Conservation (phyloP, 2,797 vertebrate species). For the Odontamblyopus rebecca region DNA sequence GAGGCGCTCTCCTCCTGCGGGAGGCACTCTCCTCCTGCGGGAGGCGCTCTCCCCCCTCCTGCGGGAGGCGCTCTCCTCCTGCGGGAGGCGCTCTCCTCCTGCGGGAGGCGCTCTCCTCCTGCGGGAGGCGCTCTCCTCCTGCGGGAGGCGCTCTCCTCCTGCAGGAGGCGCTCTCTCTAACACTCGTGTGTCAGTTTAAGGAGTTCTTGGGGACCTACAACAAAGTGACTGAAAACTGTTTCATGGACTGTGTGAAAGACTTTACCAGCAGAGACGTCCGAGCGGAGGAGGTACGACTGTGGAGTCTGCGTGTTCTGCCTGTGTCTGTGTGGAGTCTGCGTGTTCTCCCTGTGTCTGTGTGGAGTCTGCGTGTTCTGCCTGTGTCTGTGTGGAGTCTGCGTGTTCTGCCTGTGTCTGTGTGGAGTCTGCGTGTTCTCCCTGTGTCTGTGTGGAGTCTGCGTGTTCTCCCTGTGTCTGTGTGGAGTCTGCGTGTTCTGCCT, state of each 20-base stretch:
- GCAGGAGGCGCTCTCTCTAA: background rate
- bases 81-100: background rate
- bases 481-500: too few species aligned
- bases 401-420: too few species aligned
- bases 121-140: background rate
- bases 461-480: too few species aligned
- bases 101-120: background rate
- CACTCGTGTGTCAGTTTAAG: conserved; percentile 82
- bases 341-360: too few species aligned
- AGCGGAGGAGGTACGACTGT: conserved; percentile 85
- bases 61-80: background rate
- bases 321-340: too few species aligned
- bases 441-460: too few species aligned
- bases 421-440: too few species aligned
- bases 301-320: too few species aligned
- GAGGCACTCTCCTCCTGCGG: too few species aligned
- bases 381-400: too few species aligned
- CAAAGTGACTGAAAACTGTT: conserved; percentile 96
- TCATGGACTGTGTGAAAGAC: conserved; percentile 96
- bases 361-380: too few species aligned
- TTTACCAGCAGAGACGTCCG: conserved; percentile 94
- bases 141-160: background rate
- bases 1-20: background rate
- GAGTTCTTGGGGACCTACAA: conserved; percentile 99
- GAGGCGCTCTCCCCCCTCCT: background rate